A percentile compares a stretch with the other conserved stretches of the same genome.
Conservation (phyloP, 2,888 invertebrate genomes). For the Tipula lateralis region DNA sequence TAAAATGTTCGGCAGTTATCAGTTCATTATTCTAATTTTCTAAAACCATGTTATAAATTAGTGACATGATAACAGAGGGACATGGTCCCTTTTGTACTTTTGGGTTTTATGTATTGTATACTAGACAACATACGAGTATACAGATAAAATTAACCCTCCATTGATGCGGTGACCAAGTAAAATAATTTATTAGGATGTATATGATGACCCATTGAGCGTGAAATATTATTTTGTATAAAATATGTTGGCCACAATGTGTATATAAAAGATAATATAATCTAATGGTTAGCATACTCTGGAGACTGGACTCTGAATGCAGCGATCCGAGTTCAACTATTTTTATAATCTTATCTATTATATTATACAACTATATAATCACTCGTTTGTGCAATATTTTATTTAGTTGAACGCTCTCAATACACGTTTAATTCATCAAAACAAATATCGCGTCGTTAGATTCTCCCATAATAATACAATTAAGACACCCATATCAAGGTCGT, state of each 20-base stretch:
- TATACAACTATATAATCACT: no score
- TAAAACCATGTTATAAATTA: background rate
- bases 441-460: background rate
- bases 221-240: background rate
- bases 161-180: background rate
- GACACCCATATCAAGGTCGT: background rate
- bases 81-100: background rate
- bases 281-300: no score
- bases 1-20: background rate
- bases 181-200: background rate
- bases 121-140: background rate
- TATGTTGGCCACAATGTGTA: background rate
- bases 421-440: background rate
- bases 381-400: no score
- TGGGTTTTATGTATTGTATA: no score
- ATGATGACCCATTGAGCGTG: background rate
- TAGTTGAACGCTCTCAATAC: background rate
- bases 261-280: no score
- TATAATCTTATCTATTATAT: no score
- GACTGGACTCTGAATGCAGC: no score
- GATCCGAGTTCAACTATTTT: no score
- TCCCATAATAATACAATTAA: background rate
- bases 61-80: background rate
- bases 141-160: background rate
- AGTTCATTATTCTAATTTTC: conserved; percentile 11